Conservation (phyloP, 2,888 invertebrate species). For the Limenitis camilla region DNA sequence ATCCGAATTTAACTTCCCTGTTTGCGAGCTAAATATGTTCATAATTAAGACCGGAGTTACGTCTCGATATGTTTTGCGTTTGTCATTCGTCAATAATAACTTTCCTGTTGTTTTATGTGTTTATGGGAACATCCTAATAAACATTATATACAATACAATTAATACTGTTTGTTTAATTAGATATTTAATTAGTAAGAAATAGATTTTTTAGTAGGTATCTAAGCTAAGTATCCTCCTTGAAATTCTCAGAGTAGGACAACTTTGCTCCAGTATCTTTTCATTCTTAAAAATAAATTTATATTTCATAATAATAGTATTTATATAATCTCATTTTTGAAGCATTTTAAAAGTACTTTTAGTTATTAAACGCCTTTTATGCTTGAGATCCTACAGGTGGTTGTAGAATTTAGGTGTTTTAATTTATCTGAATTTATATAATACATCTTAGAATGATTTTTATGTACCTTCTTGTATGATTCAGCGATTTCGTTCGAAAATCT, state of each 20-base stretch:
- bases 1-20: slow-evolving; percentile 25
- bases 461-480: no score
- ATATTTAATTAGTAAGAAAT: neutral
- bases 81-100: neutral
- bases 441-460: no score
- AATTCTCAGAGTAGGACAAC: no score
- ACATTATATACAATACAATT: neutral
- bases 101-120: neutral
- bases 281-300: no score
- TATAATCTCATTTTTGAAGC: no score
- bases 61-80: neutral
- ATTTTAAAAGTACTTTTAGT: neutral
- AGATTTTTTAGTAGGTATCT: neutral
- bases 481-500: no score
- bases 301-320: no score
- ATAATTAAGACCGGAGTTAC: neutral
- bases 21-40: neutral
- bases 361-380: neutral
- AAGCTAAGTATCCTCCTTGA: no score
- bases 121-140: no score
- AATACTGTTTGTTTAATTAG: neutral
- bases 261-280: no score
- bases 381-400: slow-evolving; percentile 11
- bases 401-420: slow-evolving; percentile 2
- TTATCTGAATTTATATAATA: neutral